These are phyloP conservation scores for Myotis brandtii DNA, from an alignment of 2,113 vertebrate species.

Conservation along the genomic window DNA sequence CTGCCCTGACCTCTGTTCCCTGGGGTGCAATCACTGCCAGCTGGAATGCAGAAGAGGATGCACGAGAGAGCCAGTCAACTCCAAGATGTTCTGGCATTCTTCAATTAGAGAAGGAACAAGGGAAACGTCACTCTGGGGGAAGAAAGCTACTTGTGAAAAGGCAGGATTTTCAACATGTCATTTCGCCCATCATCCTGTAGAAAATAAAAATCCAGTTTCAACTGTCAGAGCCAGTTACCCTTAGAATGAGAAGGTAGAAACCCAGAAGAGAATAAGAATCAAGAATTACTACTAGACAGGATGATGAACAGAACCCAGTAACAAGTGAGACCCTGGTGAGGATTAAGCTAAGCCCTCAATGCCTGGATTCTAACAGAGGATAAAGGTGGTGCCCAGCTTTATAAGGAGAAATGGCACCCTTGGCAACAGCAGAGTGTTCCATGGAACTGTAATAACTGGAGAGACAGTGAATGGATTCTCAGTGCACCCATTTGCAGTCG, in stretches of 20 bases:
- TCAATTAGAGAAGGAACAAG: not conserved
- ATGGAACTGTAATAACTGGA: not conserved
- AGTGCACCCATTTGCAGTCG: not conserved
- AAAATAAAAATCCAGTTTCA: not conserved
- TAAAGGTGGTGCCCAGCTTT: not conserved
- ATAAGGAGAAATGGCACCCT: not conserved
- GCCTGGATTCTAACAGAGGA: not conserved
- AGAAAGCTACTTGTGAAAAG: not conserved
- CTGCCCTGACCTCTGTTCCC: not conserved
- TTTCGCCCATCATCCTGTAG: not conserved
- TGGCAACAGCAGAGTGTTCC: not conserved
- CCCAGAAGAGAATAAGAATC: not conserved
- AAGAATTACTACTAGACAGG: not conserved
- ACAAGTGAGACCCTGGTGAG: not conserved
- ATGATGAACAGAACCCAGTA: rapidly evolving
- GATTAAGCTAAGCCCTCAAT: not conserved
- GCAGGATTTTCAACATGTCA: not conserved
- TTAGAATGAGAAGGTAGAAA: not conserved
- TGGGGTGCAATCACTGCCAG: not conserved
- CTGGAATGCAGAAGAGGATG: not conserved
- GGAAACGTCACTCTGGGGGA: not conserved
- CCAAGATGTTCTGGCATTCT: not conserved
- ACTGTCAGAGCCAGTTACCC: not conserved
- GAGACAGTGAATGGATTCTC: not conserved
- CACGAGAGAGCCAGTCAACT: not conserved